phyloP scores from a whole-genome alignment of 1,140 invertebrate species.

The Neuroterus valhalla region DNA sequence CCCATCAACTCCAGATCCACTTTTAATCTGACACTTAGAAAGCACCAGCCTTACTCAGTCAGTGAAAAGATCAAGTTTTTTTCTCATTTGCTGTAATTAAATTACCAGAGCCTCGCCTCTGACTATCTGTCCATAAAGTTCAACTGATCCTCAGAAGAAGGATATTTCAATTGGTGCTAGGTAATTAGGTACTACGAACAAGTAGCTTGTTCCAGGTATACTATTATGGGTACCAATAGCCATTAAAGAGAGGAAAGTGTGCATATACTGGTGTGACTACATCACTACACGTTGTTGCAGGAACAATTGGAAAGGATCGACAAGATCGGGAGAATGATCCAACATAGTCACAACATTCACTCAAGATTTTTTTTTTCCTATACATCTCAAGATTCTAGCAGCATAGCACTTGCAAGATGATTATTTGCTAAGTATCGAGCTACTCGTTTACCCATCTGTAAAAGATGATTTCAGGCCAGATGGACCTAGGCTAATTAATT shows the following conservation, averaged over 20 bases:
- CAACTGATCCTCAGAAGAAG: constrained; percentile 29
- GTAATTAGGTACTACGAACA: constrained; percentile 45
- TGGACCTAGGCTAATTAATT: constrained; percentile 57
- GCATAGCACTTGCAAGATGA: too few species aligned
- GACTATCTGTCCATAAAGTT: not conserved
- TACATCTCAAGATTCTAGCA: not conserved
- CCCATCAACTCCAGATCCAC: too few species aligned
- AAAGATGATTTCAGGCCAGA: not conserved
- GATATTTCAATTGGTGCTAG: constrained; percentile 42
- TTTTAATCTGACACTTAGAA: not conserved
- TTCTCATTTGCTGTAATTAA: constrained; percentile 30
- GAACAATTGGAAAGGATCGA: constrained; percentile 9
- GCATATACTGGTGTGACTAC: not conserved
- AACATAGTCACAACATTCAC: not conserved
- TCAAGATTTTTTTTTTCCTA: constrained; percentile 11
- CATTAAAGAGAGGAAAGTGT: not conserved
- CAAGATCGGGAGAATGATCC: constrained; percentile 1
- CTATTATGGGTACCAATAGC: not conserved
- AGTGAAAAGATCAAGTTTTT: constrained; percentile 40
- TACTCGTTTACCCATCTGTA: not conserved
- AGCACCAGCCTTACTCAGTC: not conserved
- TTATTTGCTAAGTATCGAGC: too few species aligned
- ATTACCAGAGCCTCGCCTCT: constrained; percentile 30
- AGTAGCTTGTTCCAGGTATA: constrained; percentile 34
- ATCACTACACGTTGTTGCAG: not conserved